A percentile compares a stretch with the other conserved stretches of the same genome.
phyloP scores from a whole-genome alignment of 2,797 vertebrate genomes.

The Chelon labrosus region DNA sequence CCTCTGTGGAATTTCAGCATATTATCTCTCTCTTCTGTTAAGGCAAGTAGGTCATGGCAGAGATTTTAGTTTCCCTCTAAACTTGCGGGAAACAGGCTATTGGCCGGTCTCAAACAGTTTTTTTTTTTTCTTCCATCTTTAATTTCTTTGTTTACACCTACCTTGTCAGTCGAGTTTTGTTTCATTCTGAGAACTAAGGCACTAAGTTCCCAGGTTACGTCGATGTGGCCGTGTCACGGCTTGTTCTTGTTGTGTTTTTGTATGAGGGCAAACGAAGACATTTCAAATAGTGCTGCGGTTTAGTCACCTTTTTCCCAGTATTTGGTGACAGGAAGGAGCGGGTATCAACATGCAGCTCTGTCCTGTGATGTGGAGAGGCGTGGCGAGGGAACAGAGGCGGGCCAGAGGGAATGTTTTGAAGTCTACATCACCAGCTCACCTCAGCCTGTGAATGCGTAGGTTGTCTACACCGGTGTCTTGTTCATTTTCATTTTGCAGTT shows the following conservation, averaged over 20 bases:
- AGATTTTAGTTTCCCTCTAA: constrained; percentile 14
- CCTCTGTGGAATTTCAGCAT: not conserved
- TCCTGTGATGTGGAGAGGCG: constrained; percentile 54
- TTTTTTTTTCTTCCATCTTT: not conserved
- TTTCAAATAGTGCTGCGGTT: constrained; percentile 20
- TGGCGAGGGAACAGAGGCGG: constrained; percentile 67
- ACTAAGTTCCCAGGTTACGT: not conserved
- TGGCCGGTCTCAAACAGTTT: not conserved
- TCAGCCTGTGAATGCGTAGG: constrained; percentile 40
- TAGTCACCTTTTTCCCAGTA: constrained; percentile 48
- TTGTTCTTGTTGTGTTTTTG: constrained; percentile 29
- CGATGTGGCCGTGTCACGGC: constrained; percentile 10
- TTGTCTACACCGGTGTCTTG: constrained; percentile 11
- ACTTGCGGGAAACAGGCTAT: not conserved
- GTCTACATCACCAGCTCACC: constrained; percentile 60
- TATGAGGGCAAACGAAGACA: constrained; percentile 23
- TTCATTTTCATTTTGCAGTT: constrained; percentile 19
- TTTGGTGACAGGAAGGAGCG: constrained; percentile 43
- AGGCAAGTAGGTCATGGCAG: not conserved
- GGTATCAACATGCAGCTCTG: constrained; percentile 56
- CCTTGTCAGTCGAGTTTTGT: not conserved
- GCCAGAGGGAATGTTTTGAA: constrained; percentile 70
- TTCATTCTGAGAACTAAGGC: no score
- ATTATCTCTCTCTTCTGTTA: constrained; percentile 2
- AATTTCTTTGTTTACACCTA: not conserved